phyloP scores from a whole-genome alignment of 37 sponge, comb jelly and placozoan genomes.

The Dysidea cf. avara region DNA sequence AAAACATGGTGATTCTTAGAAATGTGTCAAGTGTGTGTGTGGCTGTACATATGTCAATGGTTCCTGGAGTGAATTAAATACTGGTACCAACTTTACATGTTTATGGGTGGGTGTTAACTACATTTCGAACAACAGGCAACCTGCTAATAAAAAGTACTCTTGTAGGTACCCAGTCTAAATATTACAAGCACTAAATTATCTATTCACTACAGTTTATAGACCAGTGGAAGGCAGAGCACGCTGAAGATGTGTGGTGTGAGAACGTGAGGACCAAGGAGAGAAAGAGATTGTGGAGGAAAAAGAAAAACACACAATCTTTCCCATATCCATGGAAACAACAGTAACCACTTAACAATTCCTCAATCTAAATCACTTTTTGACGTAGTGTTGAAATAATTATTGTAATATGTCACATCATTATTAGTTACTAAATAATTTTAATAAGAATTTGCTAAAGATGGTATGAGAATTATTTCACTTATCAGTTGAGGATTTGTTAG shows the following conservation, averaged over 20 bases:
- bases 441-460: no score
- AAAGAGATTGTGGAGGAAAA: constrained; percentile 80
- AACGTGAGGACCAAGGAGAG: constrained; percentile 80
- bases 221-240: constrained; percentile 72
- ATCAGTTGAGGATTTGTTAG: constrained; percentile 9
- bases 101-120: not conserved
- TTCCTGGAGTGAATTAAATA: not conserved
- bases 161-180: no score
- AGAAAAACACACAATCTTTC: constrained; percentile 39
- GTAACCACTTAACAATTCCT: no score
- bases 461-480: no score
- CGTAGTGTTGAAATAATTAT: no score
- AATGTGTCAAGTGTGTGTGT: not conserved
- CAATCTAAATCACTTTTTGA: no score
- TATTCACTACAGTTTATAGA: constrained; percentile 48
- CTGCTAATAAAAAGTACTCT: no score
- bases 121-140: no score
- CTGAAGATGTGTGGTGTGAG: constrained; percentile 88
- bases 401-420: no score
- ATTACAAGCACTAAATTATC: no score
- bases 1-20: not conserved
- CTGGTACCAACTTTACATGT: not conserved
- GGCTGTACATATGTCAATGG: constrained; percentile 19
- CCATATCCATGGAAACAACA: constrained; percentile 83
- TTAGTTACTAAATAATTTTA: no score